Percentiles rank a stretch among this genome's conserved stretches.
Conservation (phyloP, 2,797 vertebrate species). For the Lithobates pipiens region DNA sequence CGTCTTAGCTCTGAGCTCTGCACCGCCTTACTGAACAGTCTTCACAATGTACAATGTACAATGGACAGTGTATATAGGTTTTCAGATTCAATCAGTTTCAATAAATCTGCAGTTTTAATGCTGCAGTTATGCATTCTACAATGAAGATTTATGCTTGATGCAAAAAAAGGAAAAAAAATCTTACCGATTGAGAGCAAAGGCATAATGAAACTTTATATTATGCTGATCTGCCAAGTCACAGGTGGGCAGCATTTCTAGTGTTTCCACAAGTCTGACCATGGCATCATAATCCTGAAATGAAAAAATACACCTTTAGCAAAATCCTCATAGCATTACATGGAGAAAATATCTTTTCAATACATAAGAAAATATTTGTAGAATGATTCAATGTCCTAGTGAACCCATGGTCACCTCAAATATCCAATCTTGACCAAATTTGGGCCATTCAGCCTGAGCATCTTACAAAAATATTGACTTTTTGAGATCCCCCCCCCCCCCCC, state of each 20-base stretch:
- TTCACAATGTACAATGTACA: neutral
- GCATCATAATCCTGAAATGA: conserved; percentile 89
- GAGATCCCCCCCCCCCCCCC: no score
- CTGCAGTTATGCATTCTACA: neutral
- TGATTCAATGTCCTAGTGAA: neutral
- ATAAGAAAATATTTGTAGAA: neutral
- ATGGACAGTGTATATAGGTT: no score
- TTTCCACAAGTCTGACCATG: conserved; percentile 97
- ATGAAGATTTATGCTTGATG: neutral
- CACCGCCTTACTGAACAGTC: neutral
- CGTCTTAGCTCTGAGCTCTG: neutral
- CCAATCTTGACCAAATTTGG: no score
- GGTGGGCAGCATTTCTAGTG: conserved; percentile 90
- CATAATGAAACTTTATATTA: conserved; percentile 96
- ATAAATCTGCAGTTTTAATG: no score
- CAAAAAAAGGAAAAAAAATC: conserved; percentile 40
- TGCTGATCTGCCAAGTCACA: conserved; percentile 92
- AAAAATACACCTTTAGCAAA: neutral
- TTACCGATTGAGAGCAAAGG: conserved; percentile 95
- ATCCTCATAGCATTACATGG: neutral
- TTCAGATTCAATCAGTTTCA: neutral
- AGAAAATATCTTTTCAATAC: no score
- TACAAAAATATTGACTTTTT: neutral
- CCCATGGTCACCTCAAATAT: no score
- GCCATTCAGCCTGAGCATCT: neutral